Evolutionary conservation across 1,140 invertebrate species (phyloP), one percentile per base, ranked within the genome.

Genomic region (Lucilia sericata): DNA sequence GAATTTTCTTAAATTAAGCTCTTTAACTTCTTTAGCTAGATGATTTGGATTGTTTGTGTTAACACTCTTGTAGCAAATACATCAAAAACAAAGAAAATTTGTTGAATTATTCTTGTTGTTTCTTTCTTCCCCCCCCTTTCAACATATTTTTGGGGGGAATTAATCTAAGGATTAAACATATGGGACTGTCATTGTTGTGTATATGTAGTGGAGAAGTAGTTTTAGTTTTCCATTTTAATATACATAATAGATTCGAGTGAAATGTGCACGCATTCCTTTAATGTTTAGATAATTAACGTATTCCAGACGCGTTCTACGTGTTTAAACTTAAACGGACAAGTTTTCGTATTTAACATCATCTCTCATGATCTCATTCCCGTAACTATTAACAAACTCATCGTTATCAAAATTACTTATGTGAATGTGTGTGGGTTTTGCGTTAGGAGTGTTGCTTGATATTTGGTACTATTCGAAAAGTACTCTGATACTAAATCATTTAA

Each of bases 271-370:
- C 60, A 65, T 65, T 65, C 8, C 60, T 65, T 65, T 19, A 65
- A 65, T 65, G n/a, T 17, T 30, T 17, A 65, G n/a, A 65, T 65
- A 19, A 65, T 65, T 65, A 65, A 65, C 60, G 60, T 65, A 65
- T 65, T 65, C 60, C 17, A 65, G 60, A 65, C 60, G 60, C 60
- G 60, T 65, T 19, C 17, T n/a, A 65, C 60, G 60, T 65, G 60
- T 65, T 65, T 17, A 65, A 65, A 65, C 60, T 65, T 65, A 65
- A 65, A 65, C 60, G 60, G 60, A 65, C 3, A 65, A 65, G 17
- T 65, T 65, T 65, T 65, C 60, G 14, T 19, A 65, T 65, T 65
- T 65, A 19, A 13, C 60, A 65, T 19, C 60, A 65, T 65, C 60
- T 65, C 60, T n/a, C n/a, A 30, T 30, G 25, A 30, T 30, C 25